Evolutionary conservation across 2,113 vertebrate genomes (phyloP), one percentile per base, ranked within the genome.

Genomic region (Numida meleagris): DNA sequence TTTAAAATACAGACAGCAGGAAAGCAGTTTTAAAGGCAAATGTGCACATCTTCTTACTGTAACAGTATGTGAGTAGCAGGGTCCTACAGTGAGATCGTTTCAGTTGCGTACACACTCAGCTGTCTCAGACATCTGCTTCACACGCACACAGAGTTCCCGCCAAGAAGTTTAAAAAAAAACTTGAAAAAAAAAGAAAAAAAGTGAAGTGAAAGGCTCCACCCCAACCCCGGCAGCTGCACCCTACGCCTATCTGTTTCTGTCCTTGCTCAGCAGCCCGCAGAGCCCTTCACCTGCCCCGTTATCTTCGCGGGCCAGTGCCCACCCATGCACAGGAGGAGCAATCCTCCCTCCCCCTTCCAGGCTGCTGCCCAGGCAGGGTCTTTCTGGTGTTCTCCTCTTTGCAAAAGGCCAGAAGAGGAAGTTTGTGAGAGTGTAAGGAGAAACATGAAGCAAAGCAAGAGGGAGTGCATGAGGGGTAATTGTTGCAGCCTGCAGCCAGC

Each of bases 91-190:
- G 8, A 70, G 46, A 86, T 57, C 33, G 38, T 2, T 10, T 1
- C 2, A 5, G 76, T 50, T 13, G 42, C 38, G 59, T 29, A 71
- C 2, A 20, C 16, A 6, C 1, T 40, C 38, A 3, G 6, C 51
- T 65, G 46, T 20, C 14, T 20, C 42, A 5, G 19, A 57, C 71
- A 79, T 7, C 33, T 27, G 55, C 66, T 31, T 25, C 51, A n/a
- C 15, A 17, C 20, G 7, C 1, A 9, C 31, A 3, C 3, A 0
- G 2, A 38, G 7, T 9, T 66, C 57, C 77, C 9, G 0, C 34
- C 68, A 38, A 42, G 67, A 42, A 31, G 31, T 57, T 33, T 27
- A 31, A 11, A 15, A 34, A 10, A 12, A 14, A 11, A 18, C n/a
- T n/a, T n/a, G 10, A 15, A 25, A n/a, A 1, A 6, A 19, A 8